Conservation (phyloP, 2,888 invertebrate genomes). For the Lysandra coridon region DNA sequence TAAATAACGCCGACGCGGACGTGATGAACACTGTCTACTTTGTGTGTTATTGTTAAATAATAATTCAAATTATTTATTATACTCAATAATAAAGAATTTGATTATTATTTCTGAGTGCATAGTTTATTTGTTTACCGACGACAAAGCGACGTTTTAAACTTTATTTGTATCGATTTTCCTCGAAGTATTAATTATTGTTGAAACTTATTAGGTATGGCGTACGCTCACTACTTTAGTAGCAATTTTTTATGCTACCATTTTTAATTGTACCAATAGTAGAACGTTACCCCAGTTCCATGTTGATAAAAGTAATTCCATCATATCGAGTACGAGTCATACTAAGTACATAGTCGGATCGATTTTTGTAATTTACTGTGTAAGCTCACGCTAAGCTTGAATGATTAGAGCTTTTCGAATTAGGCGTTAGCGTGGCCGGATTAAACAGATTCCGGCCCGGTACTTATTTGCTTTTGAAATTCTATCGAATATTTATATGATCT, state of each 20-base stretch:
- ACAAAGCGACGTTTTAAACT: too few relatives aligned
- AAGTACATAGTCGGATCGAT: not conserved
- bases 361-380: slow-evolving; percentile 21
- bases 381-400: not conserved
- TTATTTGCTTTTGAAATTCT: not conserved
- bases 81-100: too few relatives aligned
- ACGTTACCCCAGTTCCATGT: not conserved
- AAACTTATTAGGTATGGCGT: too few relatives aligned
- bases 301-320: not conserved
- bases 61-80: too few relatives aligned
- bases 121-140: too few relatives aligned
- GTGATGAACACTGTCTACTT: too few relatives aligned
- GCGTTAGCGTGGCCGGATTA: not conserved
- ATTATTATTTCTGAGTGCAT: too few relatives aligned
- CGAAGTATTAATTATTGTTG: too few relatives aligned
- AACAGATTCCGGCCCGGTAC: not conserved
- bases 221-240: too few relatives aligned
- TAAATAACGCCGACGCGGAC: too few relatives aligned
- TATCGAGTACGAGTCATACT: not conserved
- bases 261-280: not conserved
- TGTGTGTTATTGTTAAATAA: too few relatives aligned
- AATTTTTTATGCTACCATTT: not conserved
- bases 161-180: too few relatives aligned
- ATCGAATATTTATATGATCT: not conserved
- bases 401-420: not conserved